These are phyloP conservation scores for Gymnocephalus cernua DNA, from an alignment of 2,113 vertebrate genomes.

Conservation along the genomic window DNA sequence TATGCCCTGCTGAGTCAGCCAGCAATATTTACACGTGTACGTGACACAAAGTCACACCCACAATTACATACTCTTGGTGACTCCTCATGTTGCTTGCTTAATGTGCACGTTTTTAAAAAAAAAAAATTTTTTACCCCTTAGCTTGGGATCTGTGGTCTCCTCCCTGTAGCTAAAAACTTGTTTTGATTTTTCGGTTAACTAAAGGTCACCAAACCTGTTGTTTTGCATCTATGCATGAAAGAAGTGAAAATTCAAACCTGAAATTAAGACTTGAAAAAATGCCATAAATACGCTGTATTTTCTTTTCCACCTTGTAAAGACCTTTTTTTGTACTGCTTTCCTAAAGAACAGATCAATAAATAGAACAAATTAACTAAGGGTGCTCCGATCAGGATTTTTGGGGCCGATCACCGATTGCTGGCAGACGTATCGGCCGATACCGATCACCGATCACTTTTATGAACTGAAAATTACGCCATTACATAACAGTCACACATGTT, in stretches of 20 bases:
- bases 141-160: conserved; percentile 15
- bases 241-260: neutral
- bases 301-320: neutral
- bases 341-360: neutral
- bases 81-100: neutral
- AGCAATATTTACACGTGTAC: conserved; percentile 12
- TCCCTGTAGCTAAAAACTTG: conserved; percentile 15
- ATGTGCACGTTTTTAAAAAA: conserved; percentile 34
- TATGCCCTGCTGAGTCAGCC: conserved; percentile 12
- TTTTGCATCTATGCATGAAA: neutral
- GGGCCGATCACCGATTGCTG: no score
- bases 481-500: no score
- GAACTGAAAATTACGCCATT: no score
- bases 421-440: no score
- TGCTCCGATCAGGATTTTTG: no score
- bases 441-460: no score
- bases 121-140: conserved; percentile 41
- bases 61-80: neutral
- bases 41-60: neutral
- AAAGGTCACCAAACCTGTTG: conserved; percentile 8
- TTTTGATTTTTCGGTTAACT: conserved; percentile 18
- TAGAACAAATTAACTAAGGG: neutral
- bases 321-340: neutral
- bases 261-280: neutral
- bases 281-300: neutral